A percentile compares a stretch with the other conserved stretches of the same genome.
Evolutionary conservation across 1,140 invertebrate species (phyloP).

Genomic region (Drosophila arizonae): DNA sequence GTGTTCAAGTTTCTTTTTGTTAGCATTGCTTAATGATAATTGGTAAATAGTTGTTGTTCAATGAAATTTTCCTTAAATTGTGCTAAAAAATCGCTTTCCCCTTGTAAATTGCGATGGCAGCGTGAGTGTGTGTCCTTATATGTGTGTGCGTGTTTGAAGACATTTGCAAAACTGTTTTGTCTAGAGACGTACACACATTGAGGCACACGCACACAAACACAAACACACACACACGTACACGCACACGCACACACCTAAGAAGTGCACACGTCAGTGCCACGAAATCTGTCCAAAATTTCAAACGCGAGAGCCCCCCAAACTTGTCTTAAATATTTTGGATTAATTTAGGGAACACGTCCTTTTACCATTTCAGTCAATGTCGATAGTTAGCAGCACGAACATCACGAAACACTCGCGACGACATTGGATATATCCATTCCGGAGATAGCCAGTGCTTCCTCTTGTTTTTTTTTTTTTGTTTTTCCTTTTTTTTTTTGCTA

Average conservation of each 20-base stretch:
- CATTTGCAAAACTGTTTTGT: not conserved
- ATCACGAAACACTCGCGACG: conserved; percentile 44
- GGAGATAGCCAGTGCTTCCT: conserved; percentile 63
- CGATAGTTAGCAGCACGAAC: conserved; percentile 63
- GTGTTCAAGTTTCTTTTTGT: conserved; percentile 54
- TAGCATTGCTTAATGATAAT: conserved; percentile 67
- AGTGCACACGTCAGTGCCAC: conserved; percentile 77
- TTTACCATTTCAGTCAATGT: conserved; percentile 67
- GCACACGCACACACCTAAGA: conserved; percentile 38
- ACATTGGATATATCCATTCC: conserved; percentile 62
- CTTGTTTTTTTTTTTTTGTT: conserved; percentile 23
- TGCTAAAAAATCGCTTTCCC: conserved; percentile 6
- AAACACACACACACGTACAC: not conserved
- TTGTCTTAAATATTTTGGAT: conserved; percentile 9
- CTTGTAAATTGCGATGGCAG: not conserved
- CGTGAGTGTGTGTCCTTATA: not conserved
- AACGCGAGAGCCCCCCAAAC: not conserved
- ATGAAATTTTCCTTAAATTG: not conserved
- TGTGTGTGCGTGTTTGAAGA: not conserved
- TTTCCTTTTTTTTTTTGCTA: conserved; percentile 15
- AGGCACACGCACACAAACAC: conserved; percentile 5
- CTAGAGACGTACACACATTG: conserved; percentile 11
- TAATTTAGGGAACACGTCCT: conserved; percentile 3
- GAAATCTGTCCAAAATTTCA: conserved; percentile 37
- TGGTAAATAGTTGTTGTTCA: conserved; percentile 49